A percentile compares a stretch with the other conserved stretches of the same genome.
Evolutionary conservation across 1,140 invertebrate genomes (phyloP).

Genomic region (Bicyclus anynana): DNA sequence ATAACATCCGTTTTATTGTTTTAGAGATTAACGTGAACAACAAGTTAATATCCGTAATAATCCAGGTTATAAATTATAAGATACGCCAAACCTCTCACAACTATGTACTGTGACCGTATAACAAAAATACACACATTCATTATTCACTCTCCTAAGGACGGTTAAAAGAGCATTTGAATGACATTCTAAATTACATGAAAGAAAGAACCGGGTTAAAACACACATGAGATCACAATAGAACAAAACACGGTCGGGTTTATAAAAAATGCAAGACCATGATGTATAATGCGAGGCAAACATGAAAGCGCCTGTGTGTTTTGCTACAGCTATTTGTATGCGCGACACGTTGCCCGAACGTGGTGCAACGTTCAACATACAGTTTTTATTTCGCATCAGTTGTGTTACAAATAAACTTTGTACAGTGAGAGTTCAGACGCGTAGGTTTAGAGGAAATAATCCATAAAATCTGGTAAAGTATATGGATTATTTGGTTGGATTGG

Average conservation of each 20-base stretch:
- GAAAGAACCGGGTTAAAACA: background rate
- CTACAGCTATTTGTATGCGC: constrained; percentile 16
- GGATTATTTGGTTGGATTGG: no score
- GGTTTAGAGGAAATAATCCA: background rate
- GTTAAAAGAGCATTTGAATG: no score
- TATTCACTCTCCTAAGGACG: no score
- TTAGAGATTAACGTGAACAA: no score
- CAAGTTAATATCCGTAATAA: no score
- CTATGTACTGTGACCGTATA: no score
- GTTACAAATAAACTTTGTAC: constrained; percentile 6
- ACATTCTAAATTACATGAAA: no score
- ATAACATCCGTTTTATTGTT: no score
- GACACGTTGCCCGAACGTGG: constrained; percentile 16
- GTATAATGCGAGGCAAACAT: constrained; percentile 15
- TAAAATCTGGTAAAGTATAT: no score
- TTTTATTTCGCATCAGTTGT: constrained; percentile 20
- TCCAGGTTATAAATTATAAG: no score
- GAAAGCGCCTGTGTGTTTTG: constrained; percentile 7
- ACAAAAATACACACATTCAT: no score
- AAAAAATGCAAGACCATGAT: constrained; percentile 19
- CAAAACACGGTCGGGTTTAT: constrained; percentile 7
- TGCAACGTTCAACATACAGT: constrained; percentile 20
- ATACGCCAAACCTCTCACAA: no score
- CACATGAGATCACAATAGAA: background rate
- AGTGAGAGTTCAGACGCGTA: background rate